Evolutionary conservation across 2,797 vertebrate species (phyloP).

Genomic region (Peromyscus attwateri): DNA sequence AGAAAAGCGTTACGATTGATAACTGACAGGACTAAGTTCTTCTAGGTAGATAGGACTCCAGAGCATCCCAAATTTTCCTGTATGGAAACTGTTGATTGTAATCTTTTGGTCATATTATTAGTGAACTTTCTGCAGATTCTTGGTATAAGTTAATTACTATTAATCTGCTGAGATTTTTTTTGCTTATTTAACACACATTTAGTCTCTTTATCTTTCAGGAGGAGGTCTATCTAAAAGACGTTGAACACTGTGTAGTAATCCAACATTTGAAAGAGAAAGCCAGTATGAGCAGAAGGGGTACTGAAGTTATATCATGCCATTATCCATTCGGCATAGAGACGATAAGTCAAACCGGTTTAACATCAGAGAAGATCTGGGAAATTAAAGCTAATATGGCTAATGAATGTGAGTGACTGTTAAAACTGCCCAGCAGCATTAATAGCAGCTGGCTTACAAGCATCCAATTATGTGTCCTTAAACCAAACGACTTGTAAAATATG

Average conservation of each 20-base stretch:
- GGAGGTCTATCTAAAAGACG: not conserved
- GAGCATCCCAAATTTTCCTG: too few species aligned
- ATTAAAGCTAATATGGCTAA: not conserved
- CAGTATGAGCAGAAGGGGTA: not conserved
- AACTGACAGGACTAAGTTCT: not conserved
- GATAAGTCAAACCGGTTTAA: not conserved
- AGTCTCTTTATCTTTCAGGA: not conserved
- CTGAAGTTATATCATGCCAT: rapidly evolving
- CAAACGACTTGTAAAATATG: not conserved
- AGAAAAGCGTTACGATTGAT: not conserved
- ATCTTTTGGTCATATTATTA: not conserved
- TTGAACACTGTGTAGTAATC: too few species aligned
- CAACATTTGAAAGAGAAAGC: not conserved
- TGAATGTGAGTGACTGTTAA: not conserved
- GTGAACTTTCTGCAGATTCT: not conserved
- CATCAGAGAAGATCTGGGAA: not conserved
- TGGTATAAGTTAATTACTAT: not conserved
- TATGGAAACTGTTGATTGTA: not conserved
- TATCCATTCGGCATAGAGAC: not conserved
- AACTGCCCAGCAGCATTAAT: not conserved
- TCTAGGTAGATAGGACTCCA: not conserved
- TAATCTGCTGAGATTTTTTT: not conserved
- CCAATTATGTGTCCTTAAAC: not conserved
- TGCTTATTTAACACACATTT: not conserved
- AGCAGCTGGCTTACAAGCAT: not conserved